Evolutionary conservation across 1,140 invertebrate genomes (phyloP).

Genomic region (Euura lappo): DNA sequence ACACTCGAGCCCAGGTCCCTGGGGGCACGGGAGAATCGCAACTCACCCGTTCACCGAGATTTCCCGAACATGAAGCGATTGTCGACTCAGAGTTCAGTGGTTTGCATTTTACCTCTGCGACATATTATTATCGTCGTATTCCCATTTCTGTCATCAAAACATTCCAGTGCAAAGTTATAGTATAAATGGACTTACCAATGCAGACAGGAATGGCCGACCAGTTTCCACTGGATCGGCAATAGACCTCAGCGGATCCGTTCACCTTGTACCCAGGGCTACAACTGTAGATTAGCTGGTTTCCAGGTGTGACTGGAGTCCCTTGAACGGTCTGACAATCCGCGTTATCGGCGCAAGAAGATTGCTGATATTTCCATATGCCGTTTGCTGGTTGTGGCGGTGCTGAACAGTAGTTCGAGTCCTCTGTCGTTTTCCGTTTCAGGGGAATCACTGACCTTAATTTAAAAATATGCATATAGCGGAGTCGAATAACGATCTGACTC

Average conservation of each 20-base stretch:
- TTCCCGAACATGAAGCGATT: conserved; percentile 31
- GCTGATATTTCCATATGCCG: conserved; percentile 45
- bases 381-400: conserved; percentile 44
- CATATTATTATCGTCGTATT: not conserved
- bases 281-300: conserved; percentile 43
- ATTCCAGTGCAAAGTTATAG: conserved; percentile 6
- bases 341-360: conserved; percentile 30
- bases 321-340: conserved; percentile 31
- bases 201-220: conserved; percentile 48
- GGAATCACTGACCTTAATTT: conserved; percentile 60
- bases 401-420: conserved; percentile 38
- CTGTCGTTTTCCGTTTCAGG: conserved; percentile 73
- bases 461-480: too few relatives aligned
- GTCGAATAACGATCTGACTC: too few relatives aligned
- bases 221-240: conserved; percentile 39
- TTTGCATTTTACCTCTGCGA: conserved; percentile 46
- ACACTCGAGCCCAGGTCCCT: conserved; percentile 37
- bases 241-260: conserved; percentile 33
- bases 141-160: conserved; percentile 8
- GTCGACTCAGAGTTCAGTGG: conserved; percentile 35
- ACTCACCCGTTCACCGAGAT: conserved; percentile 29
- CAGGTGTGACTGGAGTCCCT: conserved; percentile 31
- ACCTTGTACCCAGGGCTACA: conserved; percentile 44
- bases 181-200: conserved; percentile 34
- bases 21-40: conserved; percentile 36